Conservation (phyloP, 2,797 vertebrate genomes). For the Yasuhikotakia modesta region DNA sequence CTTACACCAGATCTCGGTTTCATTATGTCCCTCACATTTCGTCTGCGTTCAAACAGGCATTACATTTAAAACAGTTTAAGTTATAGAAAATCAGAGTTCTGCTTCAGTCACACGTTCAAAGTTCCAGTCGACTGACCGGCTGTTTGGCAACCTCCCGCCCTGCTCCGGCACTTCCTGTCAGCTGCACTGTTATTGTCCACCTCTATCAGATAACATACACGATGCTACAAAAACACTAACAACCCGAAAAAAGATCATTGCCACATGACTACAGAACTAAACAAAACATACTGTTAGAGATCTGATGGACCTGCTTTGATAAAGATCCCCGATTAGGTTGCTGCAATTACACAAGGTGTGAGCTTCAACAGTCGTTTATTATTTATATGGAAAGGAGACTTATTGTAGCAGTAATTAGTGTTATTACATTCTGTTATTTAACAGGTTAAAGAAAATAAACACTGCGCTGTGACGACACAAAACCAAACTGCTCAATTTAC, state of each 20-base stretch:
- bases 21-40: neutral
- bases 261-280: constrained; percentile 2
- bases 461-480: constrained; percentile 16
- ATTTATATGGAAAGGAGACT: constrained; percentile 32
- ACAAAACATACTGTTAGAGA: constrained; percentile 12
- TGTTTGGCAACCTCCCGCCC: constrained; percentile 7
- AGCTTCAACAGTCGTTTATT: constrained; percentile 2
- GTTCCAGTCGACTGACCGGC: constrained; percentile 27
- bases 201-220: constrained; percentile 51
- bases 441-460: neutral
- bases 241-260: neutral
- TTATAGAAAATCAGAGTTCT: constrained; percentile 44
- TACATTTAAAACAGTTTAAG: constrained; percentile 25
- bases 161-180: constrained; percentile 51
- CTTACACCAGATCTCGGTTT: neutral
- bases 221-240: constrained; percentile 12
- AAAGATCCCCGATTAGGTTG: constrained; percentile 11
- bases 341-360: constrained; percentile 31
- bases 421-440: constrained; percentile 33
- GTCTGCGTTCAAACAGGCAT: neutral
- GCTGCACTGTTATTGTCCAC: constrained; percentile 56
- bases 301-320: constrained; percentile 14
- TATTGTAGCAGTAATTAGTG: constrained; percentile 31
- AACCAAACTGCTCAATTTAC: constrained; percentile 10
- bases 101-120: constrained; percentile 33